Evolutionary conservation across 1,140 invertebrate species (phyloP).

Genomic region (Pseudomyrmex flavicornis): DNA sequence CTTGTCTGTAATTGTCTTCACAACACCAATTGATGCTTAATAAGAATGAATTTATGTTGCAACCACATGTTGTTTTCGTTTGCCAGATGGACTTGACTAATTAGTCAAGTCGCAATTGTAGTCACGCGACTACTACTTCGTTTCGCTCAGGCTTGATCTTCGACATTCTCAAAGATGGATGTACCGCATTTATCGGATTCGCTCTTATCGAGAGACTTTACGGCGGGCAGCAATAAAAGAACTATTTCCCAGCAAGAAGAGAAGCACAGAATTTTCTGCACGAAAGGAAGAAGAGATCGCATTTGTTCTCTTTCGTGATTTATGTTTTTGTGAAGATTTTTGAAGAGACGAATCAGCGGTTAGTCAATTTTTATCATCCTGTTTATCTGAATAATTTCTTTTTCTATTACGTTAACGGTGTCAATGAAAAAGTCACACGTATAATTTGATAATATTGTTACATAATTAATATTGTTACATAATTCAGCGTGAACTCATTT

Average conservation of each 20-base stretch:
- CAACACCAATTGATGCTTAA: slow-evolving; percentile 72
- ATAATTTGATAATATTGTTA: slow-evolving; percentile 55
- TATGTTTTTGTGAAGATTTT: not conserved
- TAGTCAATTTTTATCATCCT: not conserved
- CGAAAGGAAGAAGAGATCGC: too few species aligned
- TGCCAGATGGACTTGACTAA: slow-evolving; percentile 48
- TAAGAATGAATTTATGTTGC: slow-evolving; percentile 67
- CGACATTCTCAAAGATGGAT: not conserved
- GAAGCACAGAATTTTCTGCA: too few species aligned
- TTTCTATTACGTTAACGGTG: not conserved
- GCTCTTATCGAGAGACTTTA: slow-evolving; percentile 27
- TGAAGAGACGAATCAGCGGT: too few species aligned
- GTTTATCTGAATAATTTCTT: slow-evolving; percentile 2
- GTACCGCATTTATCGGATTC: not conserved
- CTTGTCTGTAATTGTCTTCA: slow-evolving; percentile 57
- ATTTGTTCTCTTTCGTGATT: too few species aligned
- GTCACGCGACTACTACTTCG: slow-evolving; percentile 24
- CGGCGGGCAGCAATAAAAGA: not conserved
- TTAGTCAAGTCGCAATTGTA: slow-evolving; percentile 57
- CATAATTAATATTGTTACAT: slow-evolving; percentile 55
- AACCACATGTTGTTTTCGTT: slow-evolving; percentile 61
- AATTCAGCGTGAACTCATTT: slow-evolving; percentile 25
- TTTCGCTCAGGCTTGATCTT: not conserved
- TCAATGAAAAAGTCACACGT: not conserved
- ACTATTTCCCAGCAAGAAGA: too few species aligned